A percentile compares a stretch with the other conserved stretches of the same genome.
Conservation (phyloP, 2,113 vertebrate species). For the Myotis davidii region DNA sequence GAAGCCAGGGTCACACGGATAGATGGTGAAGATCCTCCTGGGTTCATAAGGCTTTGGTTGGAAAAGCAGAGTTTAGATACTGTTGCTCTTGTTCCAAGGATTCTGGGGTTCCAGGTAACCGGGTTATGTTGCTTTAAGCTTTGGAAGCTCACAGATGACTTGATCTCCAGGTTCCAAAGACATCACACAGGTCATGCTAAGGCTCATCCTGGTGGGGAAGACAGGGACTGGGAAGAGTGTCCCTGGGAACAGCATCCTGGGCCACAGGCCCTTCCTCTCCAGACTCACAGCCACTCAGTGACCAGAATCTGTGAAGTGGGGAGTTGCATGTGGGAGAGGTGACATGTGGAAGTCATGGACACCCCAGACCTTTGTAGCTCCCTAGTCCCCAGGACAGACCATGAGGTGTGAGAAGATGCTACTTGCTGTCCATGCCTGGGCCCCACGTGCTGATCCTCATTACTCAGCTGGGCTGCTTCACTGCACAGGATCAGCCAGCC, state of each 20-base stretch:
- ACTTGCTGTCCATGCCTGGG: background rate
- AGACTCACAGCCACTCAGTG: background rate
- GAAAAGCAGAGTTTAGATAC: background rate
- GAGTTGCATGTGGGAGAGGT: background rate
- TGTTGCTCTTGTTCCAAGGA: background rate
- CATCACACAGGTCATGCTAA: background rate
- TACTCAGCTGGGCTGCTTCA: constrained; percentile 36
- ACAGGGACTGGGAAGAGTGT: background rate
- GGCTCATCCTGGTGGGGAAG: background rate
- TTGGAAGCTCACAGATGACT: background rate
- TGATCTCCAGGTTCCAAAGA: background rate
- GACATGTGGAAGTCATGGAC: constrained; percentile 79
- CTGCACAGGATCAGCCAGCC: background rate
- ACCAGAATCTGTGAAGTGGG: background rate
- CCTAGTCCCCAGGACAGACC: constrained; percentile 71
- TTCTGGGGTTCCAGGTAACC: background rate
- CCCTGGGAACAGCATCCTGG: constrained; percentile 30
- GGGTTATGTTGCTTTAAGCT: background rate
- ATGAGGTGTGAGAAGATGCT: too few relatives aligned
- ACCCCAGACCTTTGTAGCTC: constrained; percentile 84
- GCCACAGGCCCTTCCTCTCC: background rate
- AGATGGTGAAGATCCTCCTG: too few relatives aligned
- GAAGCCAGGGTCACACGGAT: too few relatives aligned
- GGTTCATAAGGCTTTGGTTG: too few relatives aligned
- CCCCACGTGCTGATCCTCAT: constrained; percentile 52